Percentiles rank a stretch among this genome's conserved stretches.
Conservation (phyloP, 2,888 invertebrate genomes). For the Parthenolecanium corni region DNA sequence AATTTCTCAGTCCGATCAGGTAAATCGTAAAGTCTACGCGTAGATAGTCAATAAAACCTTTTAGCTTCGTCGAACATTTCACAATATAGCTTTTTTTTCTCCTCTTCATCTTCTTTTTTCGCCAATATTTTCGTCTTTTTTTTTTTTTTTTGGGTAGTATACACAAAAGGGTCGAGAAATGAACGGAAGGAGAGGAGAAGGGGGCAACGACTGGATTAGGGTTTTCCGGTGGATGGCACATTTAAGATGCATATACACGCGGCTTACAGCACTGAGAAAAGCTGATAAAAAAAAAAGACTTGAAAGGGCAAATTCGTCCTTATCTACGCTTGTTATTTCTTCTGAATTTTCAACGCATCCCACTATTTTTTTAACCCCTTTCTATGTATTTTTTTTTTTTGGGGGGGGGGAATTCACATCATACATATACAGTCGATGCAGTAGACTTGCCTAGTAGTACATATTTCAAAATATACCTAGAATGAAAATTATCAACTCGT, state of each 20-base stretch:
- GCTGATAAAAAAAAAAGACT: neutral
- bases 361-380: slow-evolving; percentile 14
- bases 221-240: slow-evolving; percentile 19
- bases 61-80: slow-evolving; percentile 20
- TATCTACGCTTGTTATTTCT: slow-evolving; percentile 27
- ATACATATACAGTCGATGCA: too few species aligned
- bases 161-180: neutral
- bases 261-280: neutral
- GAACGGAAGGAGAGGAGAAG: neutral
- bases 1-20: slow-evolving; percentile 26
- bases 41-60: slow-evolving; percentile 24
- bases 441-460: too few species aligned
- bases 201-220: slow-evolving; percentile 5
- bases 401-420: too few species aligned
- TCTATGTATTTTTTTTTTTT: neutral
- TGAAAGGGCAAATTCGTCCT: slow-evolving; percentile 10
- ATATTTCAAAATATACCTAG: too few species aligned
- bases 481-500: too few species aligned
- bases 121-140: neutral
- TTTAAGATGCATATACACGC: slow-evolving; percentile 20
- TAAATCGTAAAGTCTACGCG: slow-evolving; percentile 26
- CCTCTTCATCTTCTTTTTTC: neutral
- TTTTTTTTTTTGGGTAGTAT: neutral
- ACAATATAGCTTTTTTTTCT: neutral
- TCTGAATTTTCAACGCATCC: slow-evolving; percentile 22